Evolutionary conservation across 2,113 vertebrate species (phyloP).

Genomic region (Neotoma lepida): DNA sequence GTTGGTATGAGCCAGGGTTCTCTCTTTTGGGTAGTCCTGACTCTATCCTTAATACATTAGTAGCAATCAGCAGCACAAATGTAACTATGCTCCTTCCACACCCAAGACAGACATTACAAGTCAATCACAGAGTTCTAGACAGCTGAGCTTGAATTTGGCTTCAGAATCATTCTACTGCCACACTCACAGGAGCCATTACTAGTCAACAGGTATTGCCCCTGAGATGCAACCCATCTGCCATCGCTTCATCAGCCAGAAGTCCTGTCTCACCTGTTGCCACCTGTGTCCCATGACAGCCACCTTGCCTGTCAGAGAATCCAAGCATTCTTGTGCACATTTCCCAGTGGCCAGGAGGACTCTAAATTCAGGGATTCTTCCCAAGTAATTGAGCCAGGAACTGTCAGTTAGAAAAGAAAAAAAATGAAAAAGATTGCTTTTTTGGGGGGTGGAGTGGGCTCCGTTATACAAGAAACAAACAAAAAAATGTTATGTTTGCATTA

Average conservation of each 20-base stretch:
- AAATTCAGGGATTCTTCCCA: constrained; percentile 50
- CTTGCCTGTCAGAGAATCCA: not conserved
- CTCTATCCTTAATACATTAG: not conserved
- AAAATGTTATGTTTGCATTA: constrained; percentile 86
- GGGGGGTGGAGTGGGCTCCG: constrained; percentile 46
- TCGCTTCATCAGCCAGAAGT: constrained; percentile 43
- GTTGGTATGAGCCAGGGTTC: not conserved
- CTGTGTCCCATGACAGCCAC: not conserved
- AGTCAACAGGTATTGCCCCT: not conserved
- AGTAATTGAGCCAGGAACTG: constrained; percentile 70
- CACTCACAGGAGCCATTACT: not conserved
- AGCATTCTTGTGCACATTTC: not conserved
- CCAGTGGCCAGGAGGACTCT: not conserved
- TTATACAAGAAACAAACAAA: constrained; percentile 78
- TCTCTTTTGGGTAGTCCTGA: not conserved
- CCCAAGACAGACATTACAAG: not conserved
- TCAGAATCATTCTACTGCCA: not conserved
- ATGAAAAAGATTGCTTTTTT: constrained; percentile 75
- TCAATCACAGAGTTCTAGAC: not conserved
- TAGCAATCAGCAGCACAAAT: not conserved
- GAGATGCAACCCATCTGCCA: not conserved
- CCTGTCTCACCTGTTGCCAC: constrained; percentile 17
- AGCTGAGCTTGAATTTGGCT: not conserved
- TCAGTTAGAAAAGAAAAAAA: not conserved
- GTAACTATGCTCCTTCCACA: not conserved